phyloP scores from a whole-genome alignment of 2,797 vertebrate species.

The Setipinna tenuifilis region DNA sequence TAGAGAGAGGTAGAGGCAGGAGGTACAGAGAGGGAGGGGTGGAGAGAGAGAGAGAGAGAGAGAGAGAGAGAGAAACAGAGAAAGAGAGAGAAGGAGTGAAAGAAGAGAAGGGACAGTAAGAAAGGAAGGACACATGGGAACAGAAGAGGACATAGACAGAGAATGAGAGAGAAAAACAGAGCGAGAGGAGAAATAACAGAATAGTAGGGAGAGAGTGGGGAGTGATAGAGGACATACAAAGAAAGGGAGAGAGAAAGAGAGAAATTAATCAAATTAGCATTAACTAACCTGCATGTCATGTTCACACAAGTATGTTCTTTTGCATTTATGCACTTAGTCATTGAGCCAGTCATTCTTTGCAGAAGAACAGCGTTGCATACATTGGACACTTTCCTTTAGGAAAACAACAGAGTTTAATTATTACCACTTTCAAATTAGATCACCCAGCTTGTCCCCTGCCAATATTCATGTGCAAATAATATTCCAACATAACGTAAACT shows the following conservation, averaged over 20 bases:
- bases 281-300: not conserved
- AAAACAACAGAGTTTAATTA: not conserved
- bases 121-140: not conserved
- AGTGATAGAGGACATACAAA: not conserved
- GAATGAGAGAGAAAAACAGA: not conserved
- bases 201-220: not conserved
- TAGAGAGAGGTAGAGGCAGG: not conserved
- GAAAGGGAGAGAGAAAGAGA: not conserved
- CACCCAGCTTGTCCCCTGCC: not conserved
- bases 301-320: not conserved
- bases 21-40: not conserved
- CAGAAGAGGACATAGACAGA: not conserved
- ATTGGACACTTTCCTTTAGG: not conserved
- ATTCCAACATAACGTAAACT: not conserved
- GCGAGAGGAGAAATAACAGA: not conserved
- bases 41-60: not conserved
- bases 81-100: not conserved
- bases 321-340: not conserved
- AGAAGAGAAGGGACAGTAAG: not conserved
- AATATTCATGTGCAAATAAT: constrained; percentile 8
- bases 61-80: not conserved
- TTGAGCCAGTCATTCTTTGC: not conserved
- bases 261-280: not conserved
- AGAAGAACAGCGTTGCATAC: not conserved
- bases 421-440: not conserved